Evolutionary conservation across 2,797 vertebrate genomes (phyloP), one percentile per base, ranked within the genome.

Genomic region (Megalops cyprinoides): DNA sequence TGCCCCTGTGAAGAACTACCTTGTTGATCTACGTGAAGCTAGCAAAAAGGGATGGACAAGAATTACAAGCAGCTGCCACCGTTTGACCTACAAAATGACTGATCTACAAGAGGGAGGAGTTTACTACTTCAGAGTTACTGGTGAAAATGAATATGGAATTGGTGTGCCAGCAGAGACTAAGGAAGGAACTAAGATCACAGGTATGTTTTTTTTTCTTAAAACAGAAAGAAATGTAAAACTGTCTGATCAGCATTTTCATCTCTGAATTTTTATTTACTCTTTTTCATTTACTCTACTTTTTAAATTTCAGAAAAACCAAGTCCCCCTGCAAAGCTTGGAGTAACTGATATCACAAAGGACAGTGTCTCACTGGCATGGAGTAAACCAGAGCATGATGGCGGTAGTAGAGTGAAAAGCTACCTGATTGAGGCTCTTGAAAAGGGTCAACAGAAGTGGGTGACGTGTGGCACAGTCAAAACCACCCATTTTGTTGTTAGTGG

Each of bases 261-360:
- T 31, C 69, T 46, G 44, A 46, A 44, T 1, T 56, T 85, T 80
- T 6, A 80, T 85, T 28, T 73, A 86, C 7, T 79, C 9, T 39
- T 81, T 82, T n/a, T n/a, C n/a, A n/a, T n/a, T n/a, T n/a, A n/a
- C n/a, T n/a, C n/a, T n/a, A n/a, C n/a, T 44, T n/a, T n/a, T n/a
- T n/a, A n/a, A n/a, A n/a, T 89, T 87, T 84, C 93, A 99, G 98
- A 99, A 96, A 98, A 97, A 90, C 97, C 98, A 92, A 99, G 96
- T 89, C 90, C 94, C 86, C 98, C 98, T 73, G 93, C 96, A 92
- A 99, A 95, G 93, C 95, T 99, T 87, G 98, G 98, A 90, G 95
- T 97, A 81, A 94, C 92, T 84, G 94, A 94, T 79, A 90, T 98
- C 82, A 97, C 97, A 85, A 99, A 98, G 88, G 96, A 98, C 75